Evolutionary conservation across 2,888 invertebrate genomes (phyloP), one percentile per base, ranked within the genome.

Genomic region (Xylota segnis): DNA sequence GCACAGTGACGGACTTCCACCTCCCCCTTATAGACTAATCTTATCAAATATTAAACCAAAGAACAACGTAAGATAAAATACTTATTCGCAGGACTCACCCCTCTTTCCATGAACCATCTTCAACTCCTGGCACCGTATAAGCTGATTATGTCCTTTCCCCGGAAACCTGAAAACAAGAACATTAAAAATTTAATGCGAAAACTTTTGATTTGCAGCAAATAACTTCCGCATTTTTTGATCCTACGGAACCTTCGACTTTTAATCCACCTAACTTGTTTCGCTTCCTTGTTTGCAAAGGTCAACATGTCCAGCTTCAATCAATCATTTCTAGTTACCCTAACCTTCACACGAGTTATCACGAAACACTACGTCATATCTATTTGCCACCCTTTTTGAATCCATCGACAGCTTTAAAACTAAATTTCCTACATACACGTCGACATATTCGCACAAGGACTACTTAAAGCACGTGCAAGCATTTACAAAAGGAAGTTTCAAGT

Each of bases 401-500:
- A 29, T 54, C 16, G 18, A 52, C 14, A n/a, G 23, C 50, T 10
- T 23, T 23, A 9, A 12, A 43, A 43, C 43, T 40, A n/a, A 40
- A 40, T n/a, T 40, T 40, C 4, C 4, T 40, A n/a, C 40, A 12
- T 7, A 43, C 14, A 40, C 5, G n/a, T 0, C 40, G 3, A 40
- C 40, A 40, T 40, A 29, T 5, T 5, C 5, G 4, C 29, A 32
- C 29, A 12, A 27, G 40, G 56, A 45, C 3, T 16, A 70, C 23
- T 23, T 23, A 70, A 45, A 32, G 34, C 5, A 43, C 14, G 34
- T 47, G 2, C 4, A 50, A 2, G 32, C 34, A 71, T 7, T 40
- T 54, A 10, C 23, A 23, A 27, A 52, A 10, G 43, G 10, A 70
- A 23, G 43, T 45, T 56, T 56, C 56, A 58, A 47, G 70, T 70